These are phyloP conservation scores for Galagoides demidoff DNA, from an alignment of 2,797 vertebrate species.

Conservation along the genomic window DNA sequence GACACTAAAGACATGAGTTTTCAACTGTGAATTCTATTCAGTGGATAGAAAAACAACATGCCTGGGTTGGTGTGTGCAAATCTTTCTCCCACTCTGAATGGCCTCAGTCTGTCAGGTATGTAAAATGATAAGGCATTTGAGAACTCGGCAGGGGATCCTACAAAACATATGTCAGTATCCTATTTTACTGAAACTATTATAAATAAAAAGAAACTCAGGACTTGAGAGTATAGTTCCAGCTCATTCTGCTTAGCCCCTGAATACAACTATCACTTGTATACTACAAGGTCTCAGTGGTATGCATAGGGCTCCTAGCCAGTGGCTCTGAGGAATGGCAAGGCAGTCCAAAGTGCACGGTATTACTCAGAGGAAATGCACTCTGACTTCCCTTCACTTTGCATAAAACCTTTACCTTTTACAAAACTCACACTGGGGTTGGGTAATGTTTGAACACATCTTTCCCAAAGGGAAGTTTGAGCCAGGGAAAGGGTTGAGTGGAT, in stretches of 20 bases:
- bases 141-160: not conserved
- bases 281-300: not conserved
- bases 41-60: conserved; percentile 11
- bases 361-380: not conserved
- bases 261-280: not conserved
- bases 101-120: not conserved
- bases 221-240: not conserved
- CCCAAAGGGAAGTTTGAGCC: not conserved
- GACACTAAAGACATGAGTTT: conserved; percentile 13
- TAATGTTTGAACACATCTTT: not conserved
- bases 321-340: not conserved
- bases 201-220: conserved; percentile 7
- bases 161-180: not conserved
- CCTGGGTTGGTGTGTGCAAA: not conserved
- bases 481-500: not conserved
- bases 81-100: not conserved
- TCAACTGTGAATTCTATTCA: conserved; percentile 2
- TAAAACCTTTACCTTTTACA: not conserved
- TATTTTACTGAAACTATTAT: not conserved
- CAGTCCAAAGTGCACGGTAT: not conserved
- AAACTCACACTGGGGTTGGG: not conserved
- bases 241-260: not conserved
- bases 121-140: conserved; percentile 5
- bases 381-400: not conserved
- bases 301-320: not conserved